Evolutionary conservation across 30 jellyfish, hydroid and myxozoan genomes (phyloP), one percentile per base, ranked within the genome.

Genomic region (Hydractinia symbiolongicarpus): DNA sequence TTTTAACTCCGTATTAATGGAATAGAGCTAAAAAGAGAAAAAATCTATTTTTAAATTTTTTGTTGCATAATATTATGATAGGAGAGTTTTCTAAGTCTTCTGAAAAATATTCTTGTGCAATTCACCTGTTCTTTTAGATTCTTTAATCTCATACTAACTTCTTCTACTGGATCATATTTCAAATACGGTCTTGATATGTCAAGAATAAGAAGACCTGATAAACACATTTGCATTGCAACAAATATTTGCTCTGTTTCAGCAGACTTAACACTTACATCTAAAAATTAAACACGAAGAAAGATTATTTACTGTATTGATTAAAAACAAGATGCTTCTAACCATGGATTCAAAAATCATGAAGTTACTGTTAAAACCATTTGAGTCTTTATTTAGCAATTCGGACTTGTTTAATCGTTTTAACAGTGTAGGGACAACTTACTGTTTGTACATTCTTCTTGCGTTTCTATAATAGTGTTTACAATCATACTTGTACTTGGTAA

Each of bases 91-190:
- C 44, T 30, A 60, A 60, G 17, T 60, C 2, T 60, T 60, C 20
- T 60, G 17, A 60, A 15, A 60, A 60, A 60, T 13, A 14, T 60
- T 60, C n/a, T 60, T 19, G 49, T 4, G 20, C 20, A 14, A 80
- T 58, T 53, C 50, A 90, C 96, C 95, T 91, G 95, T 9, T 83
- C 66, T 54, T 86, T 83, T 52, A 75, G 83, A 78, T 83, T 79
- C 15, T 79, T 80, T 70, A 85, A 58, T 61, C 70, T 83, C 13
- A 60, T 7, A 13, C 50, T 68, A 14, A 83, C 88, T 61, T 91
- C 98, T 74, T 91, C 96, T 5, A 90, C 96, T 13, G 82, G 89
- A 69, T 91, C 98, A 77, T 78, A 91, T 17, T 89, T 91, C 57
- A 21, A 19, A 40, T 54, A 56, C 51, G 96, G 96, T 21, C 81